Base-by-base conservation (phyloP, 2,888 invertebrate genomes). In the Anaspis maculata region DNA sequence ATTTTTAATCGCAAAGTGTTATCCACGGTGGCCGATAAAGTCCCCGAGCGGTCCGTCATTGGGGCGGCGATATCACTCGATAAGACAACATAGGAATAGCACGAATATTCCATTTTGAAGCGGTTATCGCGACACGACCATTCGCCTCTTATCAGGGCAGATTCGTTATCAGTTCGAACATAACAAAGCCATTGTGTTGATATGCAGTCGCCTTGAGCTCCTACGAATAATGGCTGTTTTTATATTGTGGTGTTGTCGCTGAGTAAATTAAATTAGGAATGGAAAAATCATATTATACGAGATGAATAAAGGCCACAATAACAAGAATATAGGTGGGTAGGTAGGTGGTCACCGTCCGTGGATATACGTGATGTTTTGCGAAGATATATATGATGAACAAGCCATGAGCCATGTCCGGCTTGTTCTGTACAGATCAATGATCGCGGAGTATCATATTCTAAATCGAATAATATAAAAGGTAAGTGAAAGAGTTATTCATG, bases 61-160 rank as follows among this genome's bases (percentile, higher is more conserved):
- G 56, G 52, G 52, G 49, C 51, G 48, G 48, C 52, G 57, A 57
- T 57, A 57, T 56, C 56, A 38, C 45, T 36, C 49, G 61, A 60
- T 60, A 59, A 57, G 54, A 44, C 49, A 50, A 51, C 50, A 54
- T 51, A 58, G 58, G 60, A 62, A 62, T 59, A 62, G 62, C 64
- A 64, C 62, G 62, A 64, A 63, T 62, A 62, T 63, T 64, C 64
- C 63, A 64, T 64, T 64, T 64, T 62, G 61, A 59, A 63, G 57
- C 52, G 54, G 57, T 60, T 61, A 63, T 63, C 63, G 59, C 55
- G 45, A 57, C 57, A 57, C 54, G 57, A 56, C 57, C 57, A 54
- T 52, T 56, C 57, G 52, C 56, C 52, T 51, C 51, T 57, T 57
- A 54, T 57, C 57, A 52, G 45, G 52, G 55, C 54, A 60, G 58